Evolutionary conservation across 2,888 invertebrate species (phyloP).

Genomic region (Drosophila rellima): DNA sequence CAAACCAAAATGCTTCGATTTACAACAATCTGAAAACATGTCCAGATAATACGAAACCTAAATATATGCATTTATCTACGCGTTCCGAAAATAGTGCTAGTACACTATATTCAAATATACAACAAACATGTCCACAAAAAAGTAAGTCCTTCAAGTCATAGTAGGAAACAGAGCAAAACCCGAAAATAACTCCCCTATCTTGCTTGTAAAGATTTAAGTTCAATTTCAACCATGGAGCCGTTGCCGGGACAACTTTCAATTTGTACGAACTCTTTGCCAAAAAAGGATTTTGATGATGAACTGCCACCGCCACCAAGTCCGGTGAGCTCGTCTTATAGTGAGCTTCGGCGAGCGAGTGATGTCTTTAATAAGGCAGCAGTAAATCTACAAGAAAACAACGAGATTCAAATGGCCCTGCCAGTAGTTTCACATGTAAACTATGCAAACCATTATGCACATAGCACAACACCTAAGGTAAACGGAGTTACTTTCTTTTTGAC

Average conservation of each 20-base stretch:
- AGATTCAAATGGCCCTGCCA: slow-evolving; percentile 15
- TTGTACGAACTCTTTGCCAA: slow-evolving; percentile 40
- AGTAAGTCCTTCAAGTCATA: slow-evolving; percentile 27
- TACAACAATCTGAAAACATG: slow-evolving; percentile 41
- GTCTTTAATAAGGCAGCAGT: slow-evolving; percentile 86
- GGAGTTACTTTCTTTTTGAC: neutral
- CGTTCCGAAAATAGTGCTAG: slow-evolving; percentile 5
- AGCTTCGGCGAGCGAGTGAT: slow-evolving; percentile 92
- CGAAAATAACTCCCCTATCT: no score
- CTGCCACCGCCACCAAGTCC: slow-evolving; percentile 94
- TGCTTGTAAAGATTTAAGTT: slow-evolving; percentile 8
- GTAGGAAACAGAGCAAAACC: no score
- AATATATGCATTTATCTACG: neutral
- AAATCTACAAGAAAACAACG: slow-evolving; percentile 24
- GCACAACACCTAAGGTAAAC: slow-evolving; percentile 36
- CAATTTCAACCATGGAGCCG: slow-evolving; percentile 77
- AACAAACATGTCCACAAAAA: slow-evolving; percentile 16
- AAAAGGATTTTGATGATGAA: slow-evolving; percentile 87
- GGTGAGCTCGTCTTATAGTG: slow-evolving; percentile 96
- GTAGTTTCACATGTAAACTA: slow-evolving; percentile 33
- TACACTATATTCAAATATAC: slow-evolving; percentile 39
- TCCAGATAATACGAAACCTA: slow-evolving; percentile 6
- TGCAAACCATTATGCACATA: slow-evolving; percentile 31
- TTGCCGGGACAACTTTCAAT: slow-evolving; percentile 86
- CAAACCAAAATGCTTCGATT: slow-evolving; percentile 4